Evolutionary conservation across 2,797 vertebrate species (phyloP).

Genomic region (Limosa lapponica): DNA sequence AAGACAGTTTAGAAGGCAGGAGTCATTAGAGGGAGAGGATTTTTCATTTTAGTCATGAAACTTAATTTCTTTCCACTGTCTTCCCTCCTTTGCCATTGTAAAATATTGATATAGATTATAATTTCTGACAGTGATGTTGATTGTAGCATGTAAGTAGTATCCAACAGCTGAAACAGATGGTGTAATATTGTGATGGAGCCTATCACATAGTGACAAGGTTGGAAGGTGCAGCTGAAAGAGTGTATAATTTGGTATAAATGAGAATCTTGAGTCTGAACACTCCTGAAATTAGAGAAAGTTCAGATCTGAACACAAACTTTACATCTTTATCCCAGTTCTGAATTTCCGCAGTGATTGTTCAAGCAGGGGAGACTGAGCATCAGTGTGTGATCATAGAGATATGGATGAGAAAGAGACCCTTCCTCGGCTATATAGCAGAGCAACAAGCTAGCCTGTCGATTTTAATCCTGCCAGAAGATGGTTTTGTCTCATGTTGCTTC

Average conservation of each 20-base stretch:
- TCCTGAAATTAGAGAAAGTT: neutral
- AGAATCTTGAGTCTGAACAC: neutral
- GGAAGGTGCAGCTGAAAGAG: neutral
- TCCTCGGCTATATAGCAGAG: neutral
- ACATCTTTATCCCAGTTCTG: neutral
- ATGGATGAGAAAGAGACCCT: neutral
- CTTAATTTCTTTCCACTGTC: slow-evolving; percentile 39
- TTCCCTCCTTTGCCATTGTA: neutral
- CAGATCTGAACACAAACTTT: neutral
- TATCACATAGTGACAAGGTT: neutral
- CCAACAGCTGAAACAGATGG: neutral
- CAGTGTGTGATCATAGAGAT: neutral
- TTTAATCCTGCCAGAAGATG: neutral
- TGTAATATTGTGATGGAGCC: neutral
- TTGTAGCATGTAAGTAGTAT: neutral
- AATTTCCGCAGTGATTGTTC: neutral
- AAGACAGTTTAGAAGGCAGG: neutral
- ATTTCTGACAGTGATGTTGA: slow-evolving; percentile 17
- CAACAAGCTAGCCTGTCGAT: neutral
- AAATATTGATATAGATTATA: slow-evolving; percentile 29
- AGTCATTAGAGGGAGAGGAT: slow-evolving; percentile 17
- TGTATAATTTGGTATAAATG: neutral
- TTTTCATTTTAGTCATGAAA: slow-evolving; percentile 38
- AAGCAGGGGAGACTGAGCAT: neutral
- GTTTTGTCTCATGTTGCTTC: neutral